Conservation (phyloP, 2,113 vertebrate genomes). For the mouse (Mus musculus) region GRCm39 chr12:34215001-34215500, state of each 20-base stretch:
- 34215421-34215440: neutral
- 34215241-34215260: neutral
- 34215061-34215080: neutral
- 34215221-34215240: neutral
- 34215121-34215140: neutral
- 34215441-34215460: neutral
- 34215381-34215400: neutral
- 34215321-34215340: neutral
- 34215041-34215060: neutral
- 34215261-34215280: neutral
- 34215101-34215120: neutral
- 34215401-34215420: neutral
- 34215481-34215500: neutral
- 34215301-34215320: neutral
- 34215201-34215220: neutral
- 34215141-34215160: neutral
- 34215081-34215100: neutral
- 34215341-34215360: neutral
- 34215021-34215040: neutral
- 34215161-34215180: neutral
- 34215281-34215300: neutral
- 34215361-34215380: neutral
- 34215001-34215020: neutral
- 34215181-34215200: neutral
- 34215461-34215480: neutral